A percentile compares a stretch with the other conserved stretches of the same genome.
Conservation (phyloP, 1,140 invertebrate species). For the Zaprionus inermis region DNA sequence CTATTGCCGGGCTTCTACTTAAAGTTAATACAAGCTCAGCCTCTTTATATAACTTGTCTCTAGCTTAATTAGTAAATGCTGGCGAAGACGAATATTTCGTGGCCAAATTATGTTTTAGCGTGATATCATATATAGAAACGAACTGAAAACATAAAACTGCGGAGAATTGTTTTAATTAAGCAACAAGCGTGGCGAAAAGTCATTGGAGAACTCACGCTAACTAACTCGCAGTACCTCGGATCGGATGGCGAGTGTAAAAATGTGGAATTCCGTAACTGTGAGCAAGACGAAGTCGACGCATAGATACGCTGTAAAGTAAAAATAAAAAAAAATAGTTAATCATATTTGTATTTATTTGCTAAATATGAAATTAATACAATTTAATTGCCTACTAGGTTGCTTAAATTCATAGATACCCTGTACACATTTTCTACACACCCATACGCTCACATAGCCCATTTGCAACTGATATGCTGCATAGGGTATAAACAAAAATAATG, state of each 20-base stretch:
- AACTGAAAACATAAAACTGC: neutral
- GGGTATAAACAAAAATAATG: conserved; percentile 6
- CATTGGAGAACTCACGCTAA: conserved; percentile 19
- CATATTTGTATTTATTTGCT: neutral
- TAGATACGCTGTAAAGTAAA: neutral
- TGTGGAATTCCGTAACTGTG: neutral
- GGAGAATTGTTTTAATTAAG: conserved; percentile 36
- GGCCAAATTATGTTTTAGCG: conserved; percentile 7
- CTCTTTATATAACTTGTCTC: neutral
- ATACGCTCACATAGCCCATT: neutral
- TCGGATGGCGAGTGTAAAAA: conserved; percentile 1
- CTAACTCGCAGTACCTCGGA: conserved; percentile 9
- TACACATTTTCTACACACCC: neutral
- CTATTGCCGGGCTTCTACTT: neutral
- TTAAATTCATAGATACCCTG: neutral
- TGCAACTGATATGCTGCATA: neutral
- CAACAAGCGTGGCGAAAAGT: conserved; percentile 21
- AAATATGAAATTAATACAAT: no score
- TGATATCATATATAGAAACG: neutral
- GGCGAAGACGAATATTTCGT: neutral
- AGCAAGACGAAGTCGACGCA: neutral
- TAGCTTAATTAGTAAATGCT: neutral
- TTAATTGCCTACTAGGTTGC: neutral
- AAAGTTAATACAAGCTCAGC: neutral
- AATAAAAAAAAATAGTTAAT: neutral